phyloP scores from a whole-genome alignment of 2,113 vertebrate species.

The Saccopteryx leptura region DNA sequence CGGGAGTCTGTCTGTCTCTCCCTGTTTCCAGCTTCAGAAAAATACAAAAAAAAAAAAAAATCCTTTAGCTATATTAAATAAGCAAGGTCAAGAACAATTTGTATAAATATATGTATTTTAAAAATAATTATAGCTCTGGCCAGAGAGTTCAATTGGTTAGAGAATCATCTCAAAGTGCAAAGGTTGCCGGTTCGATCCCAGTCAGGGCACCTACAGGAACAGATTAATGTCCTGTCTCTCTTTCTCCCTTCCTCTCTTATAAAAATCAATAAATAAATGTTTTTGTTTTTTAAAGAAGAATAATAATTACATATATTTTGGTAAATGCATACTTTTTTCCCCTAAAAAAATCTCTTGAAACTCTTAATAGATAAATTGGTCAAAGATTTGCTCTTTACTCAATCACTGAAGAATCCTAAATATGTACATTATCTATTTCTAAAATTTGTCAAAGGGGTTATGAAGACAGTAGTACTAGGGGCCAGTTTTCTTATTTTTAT shows the following conservation, averaged over 20 bases:
- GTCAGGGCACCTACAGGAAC: no score
- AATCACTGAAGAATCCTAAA: not conserved
- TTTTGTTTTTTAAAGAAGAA: not conserved
- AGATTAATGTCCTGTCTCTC: not conserved
- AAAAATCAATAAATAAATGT: not conserved
- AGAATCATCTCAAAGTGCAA: no score
- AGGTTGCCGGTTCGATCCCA: no score
- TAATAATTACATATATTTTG: not conserved
- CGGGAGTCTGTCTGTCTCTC: no score
- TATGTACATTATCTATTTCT: not conserved
- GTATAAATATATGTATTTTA: not conserved
- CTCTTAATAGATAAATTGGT: not conserved
- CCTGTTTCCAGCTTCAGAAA: no score
- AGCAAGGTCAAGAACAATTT: constrained; percentile 28
- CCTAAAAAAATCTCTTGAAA: constrained; percentile 37
- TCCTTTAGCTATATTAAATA: constrained; percentile 24
- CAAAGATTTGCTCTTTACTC: constrained; percentile 48
- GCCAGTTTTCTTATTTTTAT: not conserved
- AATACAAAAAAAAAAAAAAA: not conserved
- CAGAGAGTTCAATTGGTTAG: no score
- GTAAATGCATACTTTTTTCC: not conserved
- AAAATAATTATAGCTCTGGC: not conserved
- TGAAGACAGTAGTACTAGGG: not conserved
- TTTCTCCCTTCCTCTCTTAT: not conserved
- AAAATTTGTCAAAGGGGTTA: not conserved